Conservation (phyloP, 2,797 vertebrate genomes). For the Siniperca undulata region DNA sequence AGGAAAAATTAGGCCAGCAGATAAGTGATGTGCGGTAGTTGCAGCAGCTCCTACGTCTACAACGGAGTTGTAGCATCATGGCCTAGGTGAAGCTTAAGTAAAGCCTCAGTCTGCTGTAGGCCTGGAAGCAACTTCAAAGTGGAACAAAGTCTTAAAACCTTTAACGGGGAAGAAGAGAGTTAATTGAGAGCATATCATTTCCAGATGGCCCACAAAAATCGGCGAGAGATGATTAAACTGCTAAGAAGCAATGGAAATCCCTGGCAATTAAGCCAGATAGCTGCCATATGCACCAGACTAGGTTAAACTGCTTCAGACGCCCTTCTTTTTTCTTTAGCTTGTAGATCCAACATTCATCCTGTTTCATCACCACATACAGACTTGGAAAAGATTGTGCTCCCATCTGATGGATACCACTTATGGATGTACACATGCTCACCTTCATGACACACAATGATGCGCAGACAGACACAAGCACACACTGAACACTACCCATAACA, state of each 20-base stretch:
- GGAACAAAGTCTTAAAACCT: conserved; percentile 71
- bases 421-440: background rate
- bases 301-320: conserved; percentile 52
- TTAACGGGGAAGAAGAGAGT: conserved; percentile 77
- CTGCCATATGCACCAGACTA: conserved; percentile 80
- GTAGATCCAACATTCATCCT: conserved; percentile 24
- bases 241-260: conserved; percentile 82
- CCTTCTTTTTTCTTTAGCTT: conserved; percentile 3
- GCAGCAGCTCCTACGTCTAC: conserved; percentile 8
- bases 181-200: conserved; percentile 85
- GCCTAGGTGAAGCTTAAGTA: conserved; percentile 52
- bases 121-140: conserved; percentile 78
- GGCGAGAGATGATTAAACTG: conserved; percentile 81
- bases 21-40: conserved; percentile 58
- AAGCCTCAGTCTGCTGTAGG: conserved; percentile 68
- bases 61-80: conserved; percentile 16
- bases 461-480: background rate
- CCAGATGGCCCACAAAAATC: conserved; percentile 82
- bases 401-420: conserved; percentile 22
- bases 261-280: conserved; percentile 82
- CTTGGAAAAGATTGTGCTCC: conserved; percentile 6
- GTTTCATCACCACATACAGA: conserved; percentile 36
- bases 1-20: conserved; percentile 42
- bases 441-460: background rate
- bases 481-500: background rate